Base-by-base conservation (phyloP, 2,797 vertebrate genomes). In the Acanthiza pusilla region DNA sequence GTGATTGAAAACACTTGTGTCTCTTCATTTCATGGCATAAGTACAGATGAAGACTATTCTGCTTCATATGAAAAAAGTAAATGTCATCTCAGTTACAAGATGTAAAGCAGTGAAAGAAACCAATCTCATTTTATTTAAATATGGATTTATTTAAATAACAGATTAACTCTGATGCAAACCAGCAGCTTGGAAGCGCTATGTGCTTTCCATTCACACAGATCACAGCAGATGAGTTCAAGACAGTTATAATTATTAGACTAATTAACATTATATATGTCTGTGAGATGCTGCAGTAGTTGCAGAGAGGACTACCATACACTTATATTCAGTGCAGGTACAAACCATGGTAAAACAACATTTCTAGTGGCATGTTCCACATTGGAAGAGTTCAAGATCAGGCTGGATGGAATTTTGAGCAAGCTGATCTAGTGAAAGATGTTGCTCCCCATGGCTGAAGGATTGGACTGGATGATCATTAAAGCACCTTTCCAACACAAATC, bases 1-100 rank as follows among this genome's bases (percentile, higher is more conserved):
- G 43, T 91, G 82, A 94, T 72, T 91, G 81, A 81, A 95, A 97
- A 92, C 94, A 97, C n/a, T 91, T 76, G 81, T 63, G 29, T 71
- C n/a, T 87, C 84, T 54, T 93, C 38, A 68, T 66, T 91, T 95
- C 43, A 61, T 26, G 38, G 66, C 16, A 73, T 86, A 86, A 86
- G 19, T 40, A 83, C 27, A 86, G 66, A 89, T 72, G 20, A 80
- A 80, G 68, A 72, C 42, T 82, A 58, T 92, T 36, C n/a, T 79
- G 53, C 71, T 89, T 92, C 80, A 66, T 54, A 73, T 68, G 81
- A 91, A 78, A 55, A 83, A 89, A 80, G 30, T 80, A 83, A 95
- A 93, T 78, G 32, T 63, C 78, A 84, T 94, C 75, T 94, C 40
- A 77, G 83, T 93, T 92, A 62, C 47, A 82, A 77, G 36, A 87